Base-by-base conservation (phyloP, 2,113 vertebrate genomes). In the Probosciger aterrimus region DNA sequence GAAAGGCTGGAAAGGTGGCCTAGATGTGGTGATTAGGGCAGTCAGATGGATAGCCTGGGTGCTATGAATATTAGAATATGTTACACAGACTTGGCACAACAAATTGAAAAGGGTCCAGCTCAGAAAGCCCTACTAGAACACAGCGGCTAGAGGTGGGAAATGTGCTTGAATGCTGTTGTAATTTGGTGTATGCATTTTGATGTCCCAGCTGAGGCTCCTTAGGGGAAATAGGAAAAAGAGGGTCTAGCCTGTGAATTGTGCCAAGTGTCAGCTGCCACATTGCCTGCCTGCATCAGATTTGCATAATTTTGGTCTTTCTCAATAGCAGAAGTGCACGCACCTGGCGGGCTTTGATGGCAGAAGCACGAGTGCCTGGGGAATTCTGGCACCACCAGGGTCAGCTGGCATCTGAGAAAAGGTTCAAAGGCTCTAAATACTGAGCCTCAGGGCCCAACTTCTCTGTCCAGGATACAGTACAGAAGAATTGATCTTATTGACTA, bases 241-340 rank as follows among this genome's bases (percentile, higher is more conserved):
- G 78, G 49, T 69, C 84, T 88, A 53, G 53, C 50, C n/a, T 82
- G 23, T 82, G 63, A 73, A 69, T 65, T 3, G 1, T 80, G 95
- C 90, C 94, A 95, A 95, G 39, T 10, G 10, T 76, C 92, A 91
- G 92, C 70, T 95, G 75, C 91, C 67, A 70, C 94, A 88, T 49
- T 59, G 94, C 90, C 70, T 96, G 94, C 89, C 82, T 95, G 74
- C 78, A 95, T 96, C 63, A 77, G 70, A 96, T 95, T 88, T 95
- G 70, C 93, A 96, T 97, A 90, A 92, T 96, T 95, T 92, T 93
- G 57, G 70, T 86, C 71, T 73, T 96, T 79, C 84, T 95, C 87
- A 74, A 50, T 63, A 95, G 80, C 88, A 96, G 82, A 94, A 95
- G 84, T 93, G 82, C 63, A 74, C 1, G 14, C 95, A 97, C 93